Evolutionary conservation across 2,797 vertebrate species (phyloP), one percentile per base, ranked within the genome.

Genomic region (Tarsius wallacei): DNA sequence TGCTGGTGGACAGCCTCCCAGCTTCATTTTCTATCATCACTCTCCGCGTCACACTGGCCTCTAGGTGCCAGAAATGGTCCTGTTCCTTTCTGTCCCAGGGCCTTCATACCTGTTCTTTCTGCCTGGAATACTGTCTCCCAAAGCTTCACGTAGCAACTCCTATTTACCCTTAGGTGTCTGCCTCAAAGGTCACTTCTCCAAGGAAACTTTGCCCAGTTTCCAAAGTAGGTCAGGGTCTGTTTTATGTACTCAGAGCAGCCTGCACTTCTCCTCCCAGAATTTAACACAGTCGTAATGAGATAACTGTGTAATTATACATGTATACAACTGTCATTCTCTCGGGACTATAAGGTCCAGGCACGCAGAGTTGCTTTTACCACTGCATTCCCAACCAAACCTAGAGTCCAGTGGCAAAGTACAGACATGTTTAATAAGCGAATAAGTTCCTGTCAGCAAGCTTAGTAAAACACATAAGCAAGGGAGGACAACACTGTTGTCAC

Each of bases 241-340:
- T 77, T 57, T 49, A 86, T 11, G 24, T 78, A 87, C 22, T 90
- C 49, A 81, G n/a, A 51, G 22, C 14, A 91, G 36, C 16, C 64
- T 84, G 64, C 76, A 74, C 17, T 73, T 95, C 82, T 92, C 57
- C 82, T 92, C 57, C 81, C n/a, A 92, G 70, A 94, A 95, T 49
- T 91, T 94, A 92, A 88, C 76, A 92, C 47, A 87, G 78, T 1
- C 83, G 36, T 70, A 84, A 94, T n/a, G 51, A 82, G n/a, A 24
- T 64, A 51, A 94, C 0, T 86, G 19, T 71, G 47, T 55, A 68
- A 93, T 61, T 66, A 53, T 33, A 82, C 7, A 73, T 36, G 0
- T 36, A 90, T 49, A 71, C 26, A 31, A 55, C 22, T 91, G 64
- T 76, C 71, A 89, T 47, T n/a, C 47, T 78, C 68, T 84, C 76